phyloP scores from a whole-genome alignment of 1,140 invertebrate species.

The Oncopodura yosiiana region DNA sequence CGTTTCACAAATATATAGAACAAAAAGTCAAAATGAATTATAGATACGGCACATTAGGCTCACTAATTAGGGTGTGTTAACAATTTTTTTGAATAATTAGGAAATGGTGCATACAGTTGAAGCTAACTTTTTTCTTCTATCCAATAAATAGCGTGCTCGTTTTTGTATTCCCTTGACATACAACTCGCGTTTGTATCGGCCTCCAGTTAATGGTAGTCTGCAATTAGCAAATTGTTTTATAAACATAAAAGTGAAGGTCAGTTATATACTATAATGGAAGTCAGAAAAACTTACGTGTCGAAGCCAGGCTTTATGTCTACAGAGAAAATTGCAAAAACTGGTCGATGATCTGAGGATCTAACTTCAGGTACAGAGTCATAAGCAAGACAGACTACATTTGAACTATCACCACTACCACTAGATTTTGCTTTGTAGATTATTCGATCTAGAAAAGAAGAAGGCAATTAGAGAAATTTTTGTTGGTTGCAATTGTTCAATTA shows the following conservation, averaged over 20 bases:
- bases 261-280: background rate
- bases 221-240: background rate
- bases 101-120: conserved; percentile 22
- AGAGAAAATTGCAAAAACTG: conserved; percentile 30
- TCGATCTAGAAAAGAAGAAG: too few relatives aligned
- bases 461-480: too few relatives aligned
- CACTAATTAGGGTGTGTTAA: too few relatives aligned
- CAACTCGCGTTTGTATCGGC: conserved; percentile 30
- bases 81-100: too few relatives aligned
- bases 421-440: conserved; percentile 29
- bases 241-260: background rate
- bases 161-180: conserved; percentile 30
- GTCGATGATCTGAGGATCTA: conserved; percentile 29
- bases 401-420: background rate
- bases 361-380: conserved; percentile 28
- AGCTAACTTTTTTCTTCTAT: conserved; percentile 31
- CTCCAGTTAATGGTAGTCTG: conserved; percentile 33
- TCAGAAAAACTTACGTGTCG: conserved; percentile 25
- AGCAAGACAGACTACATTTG: conserved; percentile 16
- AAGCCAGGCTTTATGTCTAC: conserved; percentile 31
- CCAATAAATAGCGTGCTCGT: conserved; percentile 30
- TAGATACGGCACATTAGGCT: too few relatives aligned
- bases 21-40: too few relatives aligned
- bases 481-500: too few relatives aligned
- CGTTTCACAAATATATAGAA: too few relatives aligned